Base-by-base conservation (phyloP, 2,888 invertebrate species). In the Caenorhabditis zanzibari region DNA sequence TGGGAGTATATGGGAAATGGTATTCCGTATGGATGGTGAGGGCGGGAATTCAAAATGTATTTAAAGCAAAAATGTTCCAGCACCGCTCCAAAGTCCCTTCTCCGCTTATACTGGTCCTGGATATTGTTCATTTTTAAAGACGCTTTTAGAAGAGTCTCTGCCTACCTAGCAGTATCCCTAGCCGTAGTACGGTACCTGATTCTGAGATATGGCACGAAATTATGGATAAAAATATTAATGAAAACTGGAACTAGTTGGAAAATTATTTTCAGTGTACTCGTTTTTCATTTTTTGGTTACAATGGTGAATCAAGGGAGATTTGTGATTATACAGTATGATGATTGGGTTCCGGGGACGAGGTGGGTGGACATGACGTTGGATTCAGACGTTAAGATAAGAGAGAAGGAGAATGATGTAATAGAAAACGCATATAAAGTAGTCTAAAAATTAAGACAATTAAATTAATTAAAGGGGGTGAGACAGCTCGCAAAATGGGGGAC, bases 61-160 rank as follows among this genome's bases (percentile, higher is more conserved):
- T 47, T 47, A 47, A 22, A 28, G 9, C 24, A 5, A 5, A 19
- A 0, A 9, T 26, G 0, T 58, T 72, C 6, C 72, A 72, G 72
- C 26, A 22, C 10, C 10, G 61, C 61, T 14, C 59, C 47, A 0
- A 12, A 35, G 5, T 41, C 72, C 1, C 32, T 35, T 32, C 0
- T 61, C 49, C 22, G 7, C 6, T n/a, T 14, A 1, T 35, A 49
- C 7, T 49, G n/a, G 10, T 28, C 32, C 10, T 72, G 72, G 72
- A 49, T 72, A 0, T 0, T 35, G 24, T 41, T 19, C 9, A 49
- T 49, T n/a, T 19, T 38, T 24, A 47, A 49, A 35, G 72, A 72
- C 49, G 49, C 56, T 3, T 61, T 72, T 32, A 59, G 72, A 0
- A 16, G 72, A 12, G 59, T 61, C 14, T 72, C 72, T 14, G 49